Conservation (phyloP, 2,797 vertebrate species). For the Diceros bicornis region DNA sequence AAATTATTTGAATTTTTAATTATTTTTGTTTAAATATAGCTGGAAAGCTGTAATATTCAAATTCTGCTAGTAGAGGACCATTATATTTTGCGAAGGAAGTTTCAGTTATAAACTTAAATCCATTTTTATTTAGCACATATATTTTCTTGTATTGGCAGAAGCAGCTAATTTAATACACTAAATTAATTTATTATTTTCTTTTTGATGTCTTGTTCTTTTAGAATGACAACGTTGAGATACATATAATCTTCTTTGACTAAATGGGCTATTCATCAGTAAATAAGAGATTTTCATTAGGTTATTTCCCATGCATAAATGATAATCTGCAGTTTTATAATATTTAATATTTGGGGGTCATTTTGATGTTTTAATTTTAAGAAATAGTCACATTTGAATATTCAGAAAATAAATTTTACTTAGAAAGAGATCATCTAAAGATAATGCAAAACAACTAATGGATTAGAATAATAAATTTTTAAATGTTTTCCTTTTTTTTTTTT, state of each 20-base stretch:
- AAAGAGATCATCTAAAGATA: background rate
- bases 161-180: slow-evolving; percentile 44
- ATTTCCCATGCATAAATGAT: slow-evolving; percentile 27
- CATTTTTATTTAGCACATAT: slow-evolving; percentile 62
- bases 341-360: slow-evolving; percentile 32
- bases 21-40: slow-evolving; percentile 82
- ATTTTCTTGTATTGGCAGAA: slow-evolving; percentile 55
- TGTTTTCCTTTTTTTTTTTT: background rate
- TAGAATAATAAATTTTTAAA: slow-evolving; percentile 40
- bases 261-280: background rate
- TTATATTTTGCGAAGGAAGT: slow-evolving; percentile 56
- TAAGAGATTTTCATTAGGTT: background rate
- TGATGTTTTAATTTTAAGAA: slow-evolving; percentile 59
- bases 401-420: slow-evolving; percentile 58
- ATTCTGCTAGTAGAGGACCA: slow-evolving; percentile 70
- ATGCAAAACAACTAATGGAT: background rate
- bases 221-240: slow-evolving; percentile 11
- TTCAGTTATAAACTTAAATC: slow-evolving; percentile 37
- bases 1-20: slow-evolving; percentile 80
- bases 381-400: slow-evolving; percentile 36
- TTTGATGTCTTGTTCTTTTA: slow-evolving; percentile 31
- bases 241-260: slow-evolving; percentile 49
- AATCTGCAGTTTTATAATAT: background rate
- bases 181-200: slow-evolving; percentile 66
- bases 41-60: slow-evolving; percentile 80